Base-by-base conservation (phyloP, 2,113 vertebrate genomes). In the Meriones unguiculatus region DNA sequence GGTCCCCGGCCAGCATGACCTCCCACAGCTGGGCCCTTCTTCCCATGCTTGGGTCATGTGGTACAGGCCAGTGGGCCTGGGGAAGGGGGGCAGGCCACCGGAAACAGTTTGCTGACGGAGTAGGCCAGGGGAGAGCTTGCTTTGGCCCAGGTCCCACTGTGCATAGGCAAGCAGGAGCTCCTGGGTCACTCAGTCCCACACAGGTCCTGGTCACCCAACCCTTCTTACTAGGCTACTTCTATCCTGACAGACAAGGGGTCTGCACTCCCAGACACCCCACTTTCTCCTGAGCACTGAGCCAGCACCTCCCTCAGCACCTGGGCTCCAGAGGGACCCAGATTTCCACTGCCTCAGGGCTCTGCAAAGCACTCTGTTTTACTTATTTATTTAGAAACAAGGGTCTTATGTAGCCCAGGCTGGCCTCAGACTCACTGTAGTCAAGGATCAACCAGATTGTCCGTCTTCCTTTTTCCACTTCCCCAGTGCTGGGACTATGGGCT, bases 21-120 rank as follows among this genome's bases (percentile, higher is more conserved):
- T 93, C 90, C 93, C 90, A 75, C 87, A 65, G 89, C 86, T 86
- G 73, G 72, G 62, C 72, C 72, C 69, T 28, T 92, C 67, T 82
- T 81, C 91, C 59, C 81, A 54, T 20, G 87, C 69, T 91, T 30
- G 5, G 25, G 59, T 82, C 82, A 89, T 14, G 0, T 65, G 59
- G 67, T 75, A 4, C 10, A 15, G 82, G 81, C 64, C 87, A 73
- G 78, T 25, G 38, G 50, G 70, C 17, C 38, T 46, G 32, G 28
- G 9, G 90, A 80, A 80, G 78, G 30, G 32, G 30, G 72, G 52
- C 50, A 77, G 86, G 70, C 5, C 5, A n/a, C 93, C 87, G 90
- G 54, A 64, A 67, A 72, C 11, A 28, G 91, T 24, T 32, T 24
- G 35, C 13, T 3, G 17, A 50, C 4, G 32, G 82, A 2, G 8